Base-by-base conservation (phyloP, 1,140 invertebrate species). In the Diprion similis region DNA sequence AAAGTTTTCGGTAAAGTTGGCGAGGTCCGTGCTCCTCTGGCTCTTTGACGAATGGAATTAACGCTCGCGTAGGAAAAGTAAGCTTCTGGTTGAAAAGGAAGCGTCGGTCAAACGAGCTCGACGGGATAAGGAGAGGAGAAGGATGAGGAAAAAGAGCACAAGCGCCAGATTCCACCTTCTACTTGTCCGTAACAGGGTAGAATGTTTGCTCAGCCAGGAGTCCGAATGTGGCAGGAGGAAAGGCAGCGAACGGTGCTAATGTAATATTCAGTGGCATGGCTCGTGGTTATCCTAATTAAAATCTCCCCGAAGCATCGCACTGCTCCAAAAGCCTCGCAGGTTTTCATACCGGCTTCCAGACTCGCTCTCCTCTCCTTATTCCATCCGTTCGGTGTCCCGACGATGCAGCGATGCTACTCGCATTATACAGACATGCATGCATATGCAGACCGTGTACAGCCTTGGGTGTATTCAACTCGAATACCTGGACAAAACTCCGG, bases 211-310 rank as follows among this genome's bases (percentile, higher is more conserved):
- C 37, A 68, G 11, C 17, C 7, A 45, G 66, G 37, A 68, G 37
- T 45, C 66, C 11, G 51, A 59, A 59, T 17, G 51, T 6, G n/a
- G 24, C 24, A 59, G n/a, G 66, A 68, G 11, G 18, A 68, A 11
- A 11, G 10, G 66, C 66, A 19, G 64, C 7, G 46, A 68, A 37
- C 66, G 46, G 65, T 71, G 77, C 73, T 81, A 78, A 80, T 79
- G 77, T 74, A 80, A 81, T 78, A 79, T 80, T 80, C 74, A 77
- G 68, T 47, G 76, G 72, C 72, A 66, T 76, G 75, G 69, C 72
- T 75, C 48, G 70, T 66, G 73, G 78, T 80, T 81, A 81, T 81
- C 80, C 79, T 81, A 81, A 81, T 81, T 81, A 81, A 81, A 81
- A 81, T 81, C 80, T 81, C 72, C 70, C 47, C 67, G 68, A 71